phyloP scores from a whole-genome alignment of 2,797 vertebrate species.

The Octomys mimax region DNA sequence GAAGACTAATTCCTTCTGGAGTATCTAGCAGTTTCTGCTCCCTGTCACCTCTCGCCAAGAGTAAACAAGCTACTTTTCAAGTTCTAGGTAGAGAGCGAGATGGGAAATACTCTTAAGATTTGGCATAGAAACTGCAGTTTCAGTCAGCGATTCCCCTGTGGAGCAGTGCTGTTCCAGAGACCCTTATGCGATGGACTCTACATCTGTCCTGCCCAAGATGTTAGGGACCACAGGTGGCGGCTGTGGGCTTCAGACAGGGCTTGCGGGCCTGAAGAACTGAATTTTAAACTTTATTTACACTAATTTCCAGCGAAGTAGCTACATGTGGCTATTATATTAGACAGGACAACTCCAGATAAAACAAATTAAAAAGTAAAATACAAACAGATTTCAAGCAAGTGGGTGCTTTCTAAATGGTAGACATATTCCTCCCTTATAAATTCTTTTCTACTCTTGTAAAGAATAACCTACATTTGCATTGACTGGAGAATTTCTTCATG shows the following conservation, averaged over 20 bases:
- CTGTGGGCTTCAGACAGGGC: background rate
- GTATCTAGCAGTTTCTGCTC: background rate
- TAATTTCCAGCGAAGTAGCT: background rate
- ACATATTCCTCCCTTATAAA: background rate
- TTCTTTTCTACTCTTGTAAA: slow-evolving; percentile 16
- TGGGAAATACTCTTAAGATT: background rate
- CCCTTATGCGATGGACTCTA: background rate
- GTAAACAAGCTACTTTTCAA: slow-evolving; percentile 16
- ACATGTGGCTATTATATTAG: background rate
- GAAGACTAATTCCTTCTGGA: slow-evolving; percentile 34
- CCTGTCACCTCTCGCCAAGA: slow-evolving; percentile 6
- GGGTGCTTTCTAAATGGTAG: background rate
- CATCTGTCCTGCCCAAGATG: background rate
- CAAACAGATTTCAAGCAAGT: background rate
- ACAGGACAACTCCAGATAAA: background rate
- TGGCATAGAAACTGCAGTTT: background rate
- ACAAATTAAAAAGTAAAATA: background rate
- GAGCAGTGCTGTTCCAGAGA: background rate
- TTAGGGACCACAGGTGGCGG: background rate
- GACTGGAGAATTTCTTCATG: background rate
- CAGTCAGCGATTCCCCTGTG: background rate
- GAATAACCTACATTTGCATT: background rate
- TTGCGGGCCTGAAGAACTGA: background rate
- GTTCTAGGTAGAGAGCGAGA: slow-evolving; percentile 29
- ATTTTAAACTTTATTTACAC: background rate